phyloP scores from a whole-genome alignment of 2,113 vertebrate species.

The Callipepla californica region DNA sequence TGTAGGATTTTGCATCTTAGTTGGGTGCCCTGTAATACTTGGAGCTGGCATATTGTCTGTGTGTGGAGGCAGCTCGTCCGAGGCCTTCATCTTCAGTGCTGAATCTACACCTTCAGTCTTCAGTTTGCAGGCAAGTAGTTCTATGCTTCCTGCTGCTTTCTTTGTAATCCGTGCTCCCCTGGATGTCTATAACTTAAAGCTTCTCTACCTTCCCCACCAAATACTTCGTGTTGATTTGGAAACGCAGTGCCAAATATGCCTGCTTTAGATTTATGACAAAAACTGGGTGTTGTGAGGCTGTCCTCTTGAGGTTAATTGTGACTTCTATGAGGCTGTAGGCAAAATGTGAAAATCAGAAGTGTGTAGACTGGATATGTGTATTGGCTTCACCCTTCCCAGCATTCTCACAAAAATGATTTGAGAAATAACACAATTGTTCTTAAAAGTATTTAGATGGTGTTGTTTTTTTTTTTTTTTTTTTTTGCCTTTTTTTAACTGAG shows the following conservation, averaged over 20 bases:
- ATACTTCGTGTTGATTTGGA: neutral
- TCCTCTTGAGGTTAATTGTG: neutral
- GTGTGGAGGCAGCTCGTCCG: neutral
- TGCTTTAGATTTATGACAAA: neutral
- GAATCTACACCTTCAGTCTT: too few relatives aligned
- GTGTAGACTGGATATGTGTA: neutral
- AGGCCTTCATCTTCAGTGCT: neutral
- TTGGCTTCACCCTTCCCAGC: neutral
- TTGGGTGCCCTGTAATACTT: neutral
- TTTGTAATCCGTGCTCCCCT: neutral
- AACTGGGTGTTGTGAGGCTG: neutral
- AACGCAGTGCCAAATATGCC: neutral
- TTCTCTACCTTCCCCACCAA: neutral
- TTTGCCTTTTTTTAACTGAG: neutral
- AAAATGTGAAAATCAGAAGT: neutral
- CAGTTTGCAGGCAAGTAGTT: fast-evolving
- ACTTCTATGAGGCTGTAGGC: neutral
- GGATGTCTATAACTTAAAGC: neutral
- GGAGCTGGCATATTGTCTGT: neutral
- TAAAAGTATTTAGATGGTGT: neutral
- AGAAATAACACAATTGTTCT: neutral
- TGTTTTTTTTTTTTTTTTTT: neutral
- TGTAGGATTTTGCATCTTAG: neutral
- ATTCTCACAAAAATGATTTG: neutral
- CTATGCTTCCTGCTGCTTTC: neutral